These are phyloP conservation scores for Synergus laeviventris DNA, from an alignment of 2,888 invertebrate species.

Conservation along the genomic window DNA sequence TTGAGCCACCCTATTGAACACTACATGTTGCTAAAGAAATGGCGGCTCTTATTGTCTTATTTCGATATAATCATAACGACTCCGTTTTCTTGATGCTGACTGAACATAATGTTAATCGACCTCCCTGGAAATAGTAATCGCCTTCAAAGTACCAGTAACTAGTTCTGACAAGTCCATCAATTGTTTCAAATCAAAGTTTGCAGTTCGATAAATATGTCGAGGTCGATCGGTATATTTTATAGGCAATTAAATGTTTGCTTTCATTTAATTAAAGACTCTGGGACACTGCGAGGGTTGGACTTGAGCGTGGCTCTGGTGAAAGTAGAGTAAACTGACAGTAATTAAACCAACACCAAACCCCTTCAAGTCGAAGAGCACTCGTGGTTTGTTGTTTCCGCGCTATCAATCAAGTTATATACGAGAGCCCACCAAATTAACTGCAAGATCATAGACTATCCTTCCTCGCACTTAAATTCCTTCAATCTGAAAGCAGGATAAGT, in stretches of 20 bases:
- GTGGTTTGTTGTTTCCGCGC: constrained; percentile 22
- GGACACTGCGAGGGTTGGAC: background rate
- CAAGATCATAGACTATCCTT: constrained; percentile 17
- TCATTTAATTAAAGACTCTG: constrained; percentile 27
- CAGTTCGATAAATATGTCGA: constrained; percentile 9
- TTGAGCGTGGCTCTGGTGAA: background rate
- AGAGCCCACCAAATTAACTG: constrained; percentile 18
- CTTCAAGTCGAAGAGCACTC: constrained; percentile 23
- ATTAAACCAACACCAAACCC: constrained; percentile 31
- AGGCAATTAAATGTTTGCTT: constrained; percentile 33
- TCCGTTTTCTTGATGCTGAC: background rate
- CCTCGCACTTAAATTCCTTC: background rate
- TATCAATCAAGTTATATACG: constrained; percentile 18
- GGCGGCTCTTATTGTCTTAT: too few relatives aligned
- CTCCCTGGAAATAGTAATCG: background rate
- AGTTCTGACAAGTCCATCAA: background rate
- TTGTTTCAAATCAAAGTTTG: background rate
- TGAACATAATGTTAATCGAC: background rate
- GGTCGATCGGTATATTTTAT: background rate
- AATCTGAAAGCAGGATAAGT: background rate
- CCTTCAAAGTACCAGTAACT: background rate
- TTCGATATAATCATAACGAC: too few relatives aligned
- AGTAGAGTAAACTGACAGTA: constrained; percentile 24
- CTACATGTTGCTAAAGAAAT: too few relatives aligned
- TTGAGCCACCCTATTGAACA: too few relatives aligned